These are phyloP conservation scores for Platypus cylindrus DNA, from an alignment of 2,888 invertebrate species.

Conservation along the genomic window DNA sequence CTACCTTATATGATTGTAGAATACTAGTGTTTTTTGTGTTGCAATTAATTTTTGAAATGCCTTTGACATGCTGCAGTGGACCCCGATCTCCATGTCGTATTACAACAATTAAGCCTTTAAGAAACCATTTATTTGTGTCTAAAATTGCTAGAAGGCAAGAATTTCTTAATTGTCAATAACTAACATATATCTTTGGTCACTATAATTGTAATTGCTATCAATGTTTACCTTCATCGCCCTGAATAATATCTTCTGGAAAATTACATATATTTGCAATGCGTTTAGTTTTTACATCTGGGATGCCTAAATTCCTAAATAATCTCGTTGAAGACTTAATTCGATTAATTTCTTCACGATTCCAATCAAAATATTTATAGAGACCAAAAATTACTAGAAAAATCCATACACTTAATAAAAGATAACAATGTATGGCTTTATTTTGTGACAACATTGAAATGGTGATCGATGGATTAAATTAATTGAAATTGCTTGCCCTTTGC, in stretches of 20 bases:
- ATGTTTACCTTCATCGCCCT: conserved; percentile 59
- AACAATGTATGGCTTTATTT: conserved; percentile 70
- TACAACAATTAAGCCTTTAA: conserved; percentile 61
- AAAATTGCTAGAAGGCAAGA: conserved; percentile 27
- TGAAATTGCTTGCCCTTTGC: no score
- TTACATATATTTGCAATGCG: conserved; percentile 59
- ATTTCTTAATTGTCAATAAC: neutral
- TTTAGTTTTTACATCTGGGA: conserved; percentile 46
- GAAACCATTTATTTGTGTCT: conserved; percentile 43
- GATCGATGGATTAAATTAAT: conserved; percentile 8
- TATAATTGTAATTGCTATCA: neutral
- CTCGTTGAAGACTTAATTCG: conserved; percentile 23
- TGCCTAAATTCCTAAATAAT: conserved; percentile 37
- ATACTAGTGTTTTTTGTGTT: conserved; percentile 36
- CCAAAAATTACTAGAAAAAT: conserved; percentile 67
- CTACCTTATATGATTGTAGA: conserved; percentile 32
- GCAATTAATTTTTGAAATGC: conserved; percentile 67
- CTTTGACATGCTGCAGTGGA: conserved; percentile 69
- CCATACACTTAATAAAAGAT: conserved; percentile 69
- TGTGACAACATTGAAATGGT: conserved; percentile 42
- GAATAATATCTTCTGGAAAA: conserved; percentile 52
- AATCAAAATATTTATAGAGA: conserved; percentile 57
- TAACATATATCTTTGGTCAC: conserved; percentile 1
- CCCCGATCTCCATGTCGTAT: conserved; percentile 85
- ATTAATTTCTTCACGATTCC: conserved; percentile 32